Conservation (phyloP, 1,140 invertebrate genomes). For the Phymorhynchus buccinoides region DNA sequence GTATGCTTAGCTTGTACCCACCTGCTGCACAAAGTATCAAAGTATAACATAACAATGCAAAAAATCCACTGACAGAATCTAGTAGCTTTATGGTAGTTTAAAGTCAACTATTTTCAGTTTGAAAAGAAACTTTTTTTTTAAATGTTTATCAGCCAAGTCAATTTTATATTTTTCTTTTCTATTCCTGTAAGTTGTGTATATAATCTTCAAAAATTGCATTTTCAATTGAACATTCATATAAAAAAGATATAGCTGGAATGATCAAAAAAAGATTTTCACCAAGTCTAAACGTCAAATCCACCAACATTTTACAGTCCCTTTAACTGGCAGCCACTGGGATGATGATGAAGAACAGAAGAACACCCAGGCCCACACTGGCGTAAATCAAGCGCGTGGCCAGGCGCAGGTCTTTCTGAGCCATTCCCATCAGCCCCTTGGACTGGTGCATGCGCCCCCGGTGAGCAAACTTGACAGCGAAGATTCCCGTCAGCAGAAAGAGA, state of each 20-base stretch:
- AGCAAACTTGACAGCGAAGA: conserved; percentile 62
- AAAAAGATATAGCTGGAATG: neutral
- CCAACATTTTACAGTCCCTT: conserved; percentile 17
- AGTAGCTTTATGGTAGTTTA: too few relatives aligned
- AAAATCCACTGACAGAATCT: too few relatives aligned
- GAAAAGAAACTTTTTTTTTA: too few relatives aligned
- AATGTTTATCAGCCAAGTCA: too few relatives aligned
- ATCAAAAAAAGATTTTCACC: neutral
- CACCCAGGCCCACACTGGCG: conserved; percentile 56
- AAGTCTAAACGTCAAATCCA: neutral
- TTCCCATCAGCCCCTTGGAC: conserved; percentile 66
- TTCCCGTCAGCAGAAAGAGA: conserved; percentile 58
- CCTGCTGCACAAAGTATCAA: too few relatives aligned
- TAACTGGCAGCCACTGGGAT: conserved; percentile 47
- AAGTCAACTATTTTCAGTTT: too few relatives aligned
- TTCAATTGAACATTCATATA: neutral
- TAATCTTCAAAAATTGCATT: too few relatives aligned
- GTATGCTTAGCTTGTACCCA: too few relatives aligned
- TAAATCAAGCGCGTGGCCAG: conserved; percentile 62
- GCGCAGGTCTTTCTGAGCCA: conserved; percentile 64
- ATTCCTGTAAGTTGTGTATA: too few relatives aligned
- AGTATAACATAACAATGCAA: too few relatives aligned
- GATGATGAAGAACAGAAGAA: conserved; percentile 55
- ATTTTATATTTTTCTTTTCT: too few relatives aligned
- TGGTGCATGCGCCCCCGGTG: conserved; percentile 61